A percentile compares a stretch with the other conserved stretches of the same genome.
phyloP scores from a whole-genome alignment of 2,888 invertebrate species.

The Sussaba pulchella region DNA sequence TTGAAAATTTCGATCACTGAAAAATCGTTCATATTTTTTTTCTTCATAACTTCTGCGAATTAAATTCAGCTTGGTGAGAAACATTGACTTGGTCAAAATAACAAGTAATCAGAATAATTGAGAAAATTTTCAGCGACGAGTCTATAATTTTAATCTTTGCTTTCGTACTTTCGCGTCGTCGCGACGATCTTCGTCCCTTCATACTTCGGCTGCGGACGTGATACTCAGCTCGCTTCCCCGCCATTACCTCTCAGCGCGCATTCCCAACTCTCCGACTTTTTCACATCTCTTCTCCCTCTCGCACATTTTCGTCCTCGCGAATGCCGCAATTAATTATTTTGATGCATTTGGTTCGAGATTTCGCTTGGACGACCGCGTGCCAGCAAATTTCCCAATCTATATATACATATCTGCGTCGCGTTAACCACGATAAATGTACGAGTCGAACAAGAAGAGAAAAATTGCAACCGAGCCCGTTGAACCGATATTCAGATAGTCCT shows the following conservation, averaged over 20 bases:
- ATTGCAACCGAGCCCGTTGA: constrained; percentile 57
- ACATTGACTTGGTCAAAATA: constrained; percentile 70
- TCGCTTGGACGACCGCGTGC: constrained; percentile 51
- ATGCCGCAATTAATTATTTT: constrained; percentile 81
- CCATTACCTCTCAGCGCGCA: constrained; percentile 54
- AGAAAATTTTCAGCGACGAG: constrained; percentile 69
- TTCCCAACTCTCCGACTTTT: constrained; percentile 28
- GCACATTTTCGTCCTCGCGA: constrained; percentile 57
- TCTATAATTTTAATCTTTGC: constrained; percentile 76
- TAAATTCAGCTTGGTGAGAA: constrained; percentile 1
- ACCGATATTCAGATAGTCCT: constrained; percentile 75
- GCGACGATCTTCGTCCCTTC: constrained; percentile 54
- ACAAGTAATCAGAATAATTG: constrained; percentile 65
- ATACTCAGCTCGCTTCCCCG: constrained; percentile 59
- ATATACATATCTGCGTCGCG: constrained; percentile 1
- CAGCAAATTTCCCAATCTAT: not conserved
- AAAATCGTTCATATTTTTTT: too few relatives aligned
- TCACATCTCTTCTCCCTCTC: constrained; percentile 21
- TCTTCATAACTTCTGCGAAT: too few relatives aligned
- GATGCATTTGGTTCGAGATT: constrained; percentile 77
- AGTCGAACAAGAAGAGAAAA: constrained; percentile 56
- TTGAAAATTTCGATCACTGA: too few relatives aligned
- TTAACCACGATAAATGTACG: constrained; percentile 54
- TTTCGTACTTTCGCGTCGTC: constrained; percentile 74
- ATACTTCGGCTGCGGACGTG: constrained; percentile 53